phyloP scores from a whole-genome alignment of 1,140 invertebrate genomes.

The Nomia melanderi region DNA sequence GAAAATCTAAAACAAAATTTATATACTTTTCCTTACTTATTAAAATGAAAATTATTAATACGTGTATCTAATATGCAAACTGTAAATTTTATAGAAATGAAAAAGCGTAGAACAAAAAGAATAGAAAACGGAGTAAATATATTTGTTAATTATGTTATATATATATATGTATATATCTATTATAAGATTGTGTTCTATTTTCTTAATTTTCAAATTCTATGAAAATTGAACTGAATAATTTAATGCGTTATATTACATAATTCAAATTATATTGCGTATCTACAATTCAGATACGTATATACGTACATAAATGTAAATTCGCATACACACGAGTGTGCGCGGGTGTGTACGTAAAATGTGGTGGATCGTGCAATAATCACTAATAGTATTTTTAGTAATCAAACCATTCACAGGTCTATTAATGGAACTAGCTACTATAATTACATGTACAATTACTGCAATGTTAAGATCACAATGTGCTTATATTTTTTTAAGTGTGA shows the following conservation, averaged over 20 bases:
- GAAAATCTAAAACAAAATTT: too few relatives aligned
- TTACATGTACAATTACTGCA: constrained; percentile 10
- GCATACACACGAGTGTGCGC: not conserved
- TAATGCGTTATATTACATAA: not conserved
- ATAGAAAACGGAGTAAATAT: not conserved
- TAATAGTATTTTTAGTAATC: constrained; percentile 5
- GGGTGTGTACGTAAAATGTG: not conserved
- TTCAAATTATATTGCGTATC: not conserved
- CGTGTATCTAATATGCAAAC: constrained; percentile 20
- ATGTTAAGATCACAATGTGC: constrained; percentile 24
- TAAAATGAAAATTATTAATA: constrained; percentile 3
- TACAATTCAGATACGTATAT: constrained; percentile 4
- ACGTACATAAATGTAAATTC: not conserved
- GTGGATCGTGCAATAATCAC: constrained; percentile 7
- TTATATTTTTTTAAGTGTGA: constrained; percentile 47
- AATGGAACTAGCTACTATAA: not conserved
- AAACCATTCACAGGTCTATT: not conserved
- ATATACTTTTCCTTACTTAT: constrained; percentile 10
- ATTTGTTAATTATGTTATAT: constrained; percentile 21
- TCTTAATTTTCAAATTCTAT: not conserved
- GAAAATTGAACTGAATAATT: not conserved
- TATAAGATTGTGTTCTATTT: not conserved
- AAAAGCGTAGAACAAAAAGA: not conserved
- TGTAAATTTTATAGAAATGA: not conserved
- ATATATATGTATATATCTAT: not conserved